These are phyloP conservation scores for Hycleus cichorii DNA, from an alignment of 1,140 invertebrate genomes.

Conservation along the genomic window DNA sequence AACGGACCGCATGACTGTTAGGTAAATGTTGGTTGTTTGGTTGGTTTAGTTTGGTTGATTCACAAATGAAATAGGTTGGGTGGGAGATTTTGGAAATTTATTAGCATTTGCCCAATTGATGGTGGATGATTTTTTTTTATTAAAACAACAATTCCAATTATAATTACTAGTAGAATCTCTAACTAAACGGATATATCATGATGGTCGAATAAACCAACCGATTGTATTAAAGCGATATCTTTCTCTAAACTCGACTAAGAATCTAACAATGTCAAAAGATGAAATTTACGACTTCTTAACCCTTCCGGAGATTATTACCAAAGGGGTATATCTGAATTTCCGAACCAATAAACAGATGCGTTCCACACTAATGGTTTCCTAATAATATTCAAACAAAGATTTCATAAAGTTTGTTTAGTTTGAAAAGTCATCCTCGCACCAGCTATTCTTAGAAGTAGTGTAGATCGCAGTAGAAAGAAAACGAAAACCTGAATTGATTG, in stretches of 20 bases:
- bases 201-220: constrained; percentile 20
- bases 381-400: constrained; percentile 2
- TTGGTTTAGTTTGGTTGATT: constrained; percentile 3
- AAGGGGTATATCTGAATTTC: constrained; percentile 32
- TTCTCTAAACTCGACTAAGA: constrained; percentile 34
- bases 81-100: background rate
- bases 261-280: constrained; percentile 29
- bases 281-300: constrained; percentile 36
- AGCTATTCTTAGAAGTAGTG: background rate
- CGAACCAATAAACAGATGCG: constrained; percentile 37
- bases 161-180: too few relatives aligned
- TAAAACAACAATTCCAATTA: too few relatives aligned
- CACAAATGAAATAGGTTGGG: background rate
- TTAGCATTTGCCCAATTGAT: too few relatives aligned
- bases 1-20: constrained; percentile 38
- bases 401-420: background rate
- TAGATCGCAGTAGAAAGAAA: background rate
- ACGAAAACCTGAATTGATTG: background rate
- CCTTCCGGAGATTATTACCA: constrained; percentile 18
- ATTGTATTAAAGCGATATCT: constrained; percentile 35
- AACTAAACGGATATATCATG: constrained; percentile 30
- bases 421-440: background rate
- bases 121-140: too few relatives aligned
- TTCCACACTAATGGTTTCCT: constrained; percentile 27
- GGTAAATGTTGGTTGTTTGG: constrained; percentile 30